Base-by-base conservation (phyloP, 2,113 vertebrate species). In the Panurus biarmicus region DNA sequence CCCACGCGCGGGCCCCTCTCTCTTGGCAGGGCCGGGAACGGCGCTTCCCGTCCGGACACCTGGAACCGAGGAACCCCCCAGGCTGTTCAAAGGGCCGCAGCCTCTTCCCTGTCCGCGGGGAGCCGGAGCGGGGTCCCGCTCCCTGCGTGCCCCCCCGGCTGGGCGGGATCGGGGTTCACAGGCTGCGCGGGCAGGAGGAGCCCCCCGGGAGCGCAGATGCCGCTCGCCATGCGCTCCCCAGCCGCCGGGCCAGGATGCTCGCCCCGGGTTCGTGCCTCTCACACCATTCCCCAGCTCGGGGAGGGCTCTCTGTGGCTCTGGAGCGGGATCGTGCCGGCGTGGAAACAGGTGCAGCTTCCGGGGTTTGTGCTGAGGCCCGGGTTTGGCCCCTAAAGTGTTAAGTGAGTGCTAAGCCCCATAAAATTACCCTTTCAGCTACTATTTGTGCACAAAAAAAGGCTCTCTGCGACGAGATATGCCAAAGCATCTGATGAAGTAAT, bases 371-470 rank as follows among this genome's bases (percentile, higher is more conserved):
- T 36, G 73, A 58, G 90, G 38, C 71, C 75, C 6, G 35, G 5
- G 7, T 94, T 92, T 78, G 73, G 93, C 80, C 70, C 74, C 53
- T 60, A 69, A 96, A 96, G 96, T 65, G 95, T 96, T 96, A 96
- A 89, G 89, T 96, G 96, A 95, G 95, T 95, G 94, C 77, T 96
- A 96, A 96, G 84, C 87, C 90, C 90, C 5, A 90, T 94, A 95
- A 96, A 95, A 96, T 95, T 88, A 80, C 96, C 75, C 91, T 88
- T 89, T 93, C 79, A 33, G 73, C 91, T 79, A 64, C 93, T 95
- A 89, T 92, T 95, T 87, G 85, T 92, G 89, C 94, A 87, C 90
- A 56, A 82, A 94, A 56, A 82, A 94, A 80, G 94, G 79, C 93
- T 82, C 51, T 93, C 44, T 4, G 90, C 26, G n/a, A 84, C 89